Conservation (phyloP, 2,888 invertebrate species). For the Patella pellucida region DNA sequence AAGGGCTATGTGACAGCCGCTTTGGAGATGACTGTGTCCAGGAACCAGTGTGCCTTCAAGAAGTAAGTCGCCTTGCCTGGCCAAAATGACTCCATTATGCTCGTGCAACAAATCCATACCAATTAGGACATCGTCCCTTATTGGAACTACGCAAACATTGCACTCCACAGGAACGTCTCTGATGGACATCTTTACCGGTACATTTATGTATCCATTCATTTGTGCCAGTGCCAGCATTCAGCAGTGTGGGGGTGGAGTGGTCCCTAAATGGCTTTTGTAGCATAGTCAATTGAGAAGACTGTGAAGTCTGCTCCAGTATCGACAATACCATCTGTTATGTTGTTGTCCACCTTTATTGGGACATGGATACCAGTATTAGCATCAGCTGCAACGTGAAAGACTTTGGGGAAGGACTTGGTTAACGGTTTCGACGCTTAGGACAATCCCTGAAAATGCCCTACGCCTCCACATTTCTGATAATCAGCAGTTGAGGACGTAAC, state of each 20-base stretch:
- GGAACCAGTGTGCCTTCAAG: background rate
- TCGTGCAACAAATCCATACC: background rate
- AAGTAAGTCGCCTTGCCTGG: background rate
- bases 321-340: background rate
- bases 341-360: background rate
- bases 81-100: background rate
- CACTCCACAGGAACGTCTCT: background rate
- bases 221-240: background rate
- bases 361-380: background rate
- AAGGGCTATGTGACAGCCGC: background rate
- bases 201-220: background rate
- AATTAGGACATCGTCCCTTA: background rate
- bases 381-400: background rate
- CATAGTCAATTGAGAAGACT: slow-evolving; percentile 1
- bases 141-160: background rate
- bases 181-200: background rate
- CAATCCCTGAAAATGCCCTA: background rate
- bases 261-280: background rate
- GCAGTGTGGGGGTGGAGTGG: background rate
- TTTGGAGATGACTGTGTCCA: background rate
- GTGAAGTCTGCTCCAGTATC: background rate
- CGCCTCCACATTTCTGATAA: background rate
- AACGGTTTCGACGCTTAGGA: background rate
- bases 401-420: background rate
- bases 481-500: too few species aligned